These are phyloP conservation scores for Macquaria australasica DNA, from an alignment of 2,113 vertebrate genomes.

Conservation along the genomic window DNA sequence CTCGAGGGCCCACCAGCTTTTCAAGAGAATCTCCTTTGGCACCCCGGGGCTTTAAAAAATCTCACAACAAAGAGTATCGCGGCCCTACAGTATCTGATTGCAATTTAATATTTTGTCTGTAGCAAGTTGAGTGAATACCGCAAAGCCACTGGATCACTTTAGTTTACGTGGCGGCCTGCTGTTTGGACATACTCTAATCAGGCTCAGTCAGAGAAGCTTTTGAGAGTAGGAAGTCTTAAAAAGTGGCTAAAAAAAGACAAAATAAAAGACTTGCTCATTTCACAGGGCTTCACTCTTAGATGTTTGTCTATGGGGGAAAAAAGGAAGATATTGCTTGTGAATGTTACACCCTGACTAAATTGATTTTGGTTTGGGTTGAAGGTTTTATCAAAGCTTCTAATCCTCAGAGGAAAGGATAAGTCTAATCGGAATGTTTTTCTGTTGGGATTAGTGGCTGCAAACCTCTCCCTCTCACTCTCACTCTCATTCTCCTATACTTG, in stretches of 20 bases:
- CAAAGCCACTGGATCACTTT: constrained; percentile 47
- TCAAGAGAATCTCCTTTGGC: constrained; percentile 29
- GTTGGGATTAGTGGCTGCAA: constrained; percentile 73
- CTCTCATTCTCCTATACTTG: constrained; percentile 33
- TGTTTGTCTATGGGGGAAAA: constrained; percentile 35
- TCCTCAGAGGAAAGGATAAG: constrained; percentile 75
- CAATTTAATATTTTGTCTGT: constrained; percentile 44
- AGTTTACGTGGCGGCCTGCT: constrained; percentile 19
- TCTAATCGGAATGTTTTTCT: constrained; percentile 77
- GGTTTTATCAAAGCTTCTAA: constrained; percentile 79
- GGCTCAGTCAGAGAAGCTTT: constrained; percentile 31
- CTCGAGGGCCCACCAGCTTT: constrained; percentile 11
- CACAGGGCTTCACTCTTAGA: constrained; percentile 39
- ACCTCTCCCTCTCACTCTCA: constrained; percentile 32
- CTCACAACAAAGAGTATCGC: not conserved
- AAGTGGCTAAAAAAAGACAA: constrained; percentile 29
- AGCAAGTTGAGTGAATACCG: constrained; percentile 39
- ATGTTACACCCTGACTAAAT: constrained; percentile 72
- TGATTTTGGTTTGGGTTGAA: constrained; percentile 77
- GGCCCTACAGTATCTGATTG: constrained; percentile 15
- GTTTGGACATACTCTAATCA: constrained; percentile 38
- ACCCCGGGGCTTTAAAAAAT: constrained; percentile 2
- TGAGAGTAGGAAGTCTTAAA: not conserved
- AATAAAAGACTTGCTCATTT: constrained; percentile 43
- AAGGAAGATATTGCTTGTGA: constrained; percentile 28